Base-by-base conservation (phyloP, 1,140 invertebrate species). In the Trichonephila clavata region DNA sequence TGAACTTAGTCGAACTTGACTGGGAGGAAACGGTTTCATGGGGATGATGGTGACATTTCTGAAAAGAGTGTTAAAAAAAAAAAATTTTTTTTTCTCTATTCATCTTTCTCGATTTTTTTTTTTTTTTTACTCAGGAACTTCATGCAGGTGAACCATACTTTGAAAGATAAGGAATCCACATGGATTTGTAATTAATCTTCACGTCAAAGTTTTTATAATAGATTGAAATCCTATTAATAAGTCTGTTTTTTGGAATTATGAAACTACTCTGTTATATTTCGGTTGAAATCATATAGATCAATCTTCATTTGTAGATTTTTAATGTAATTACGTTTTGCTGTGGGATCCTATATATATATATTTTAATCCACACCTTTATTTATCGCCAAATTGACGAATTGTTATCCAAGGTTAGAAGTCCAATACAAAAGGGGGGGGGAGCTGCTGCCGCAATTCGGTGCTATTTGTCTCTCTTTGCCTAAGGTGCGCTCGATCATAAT, bases 141-240 rank as follows among this genome's bases (percentile, higher is more conserved):
- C n/a, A 84, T 32, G 14, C 27, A 39, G 32, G 7, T 32, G 71
- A 77, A 27, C 71, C 27, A 77, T 14, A 20, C 71, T 77, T 7
- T 5, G 24, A 32, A 16, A 87, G 86, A 87, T 87, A 87, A 87
- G 32, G 27, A 77, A 77, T 39, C 32, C 24, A 50, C 39, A 39
- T 63, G 10, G 32, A 63, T 24, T 43, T 10, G 24, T 87, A 63
- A 87, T 87, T 87, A 87, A 87, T 87, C 86, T 87, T 63, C n/a
- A 39, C 43, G 86, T 59, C 83, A 59, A 27, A n/a, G 21, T 77
- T 13, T 27, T 32, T 77, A 32, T 77, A 77, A 77, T 77, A 77
- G 27, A 77, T 77, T 77, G 27, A 18, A 77, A 77, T 32, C 71
- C 71, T 77, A 77, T 77, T 77, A 71, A 71, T 71, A 77, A 32